These are phyloP conservation scores for Isotomurus palustris DNA, from an alignment of 2,888 invertebrate species.

Conservation along the genomic window DNA sequence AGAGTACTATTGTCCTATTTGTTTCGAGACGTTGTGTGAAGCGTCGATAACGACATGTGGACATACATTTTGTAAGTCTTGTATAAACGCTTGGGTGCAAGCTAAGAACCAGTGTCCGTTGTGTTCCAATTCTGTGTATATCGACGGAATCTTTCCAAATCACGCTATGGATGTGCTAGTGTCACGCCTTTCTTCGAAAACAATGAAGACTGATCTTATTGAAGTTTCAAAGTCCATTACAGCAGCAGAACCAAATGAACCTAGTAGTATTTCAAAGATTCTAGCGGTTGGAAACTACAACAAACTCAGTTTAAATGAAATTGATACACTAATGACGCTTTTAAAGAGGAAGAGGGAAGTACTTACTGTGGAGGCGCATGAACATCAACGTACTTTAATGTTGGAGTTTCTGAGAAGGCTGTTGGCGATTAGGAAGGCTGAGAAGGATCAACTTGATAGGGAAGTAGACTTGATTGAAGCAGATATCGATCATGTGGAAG, in stretches of 20 bases:
- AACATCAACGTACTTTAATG: constrained; percentile 73
- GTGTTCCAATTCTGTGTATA: constrained; percentile 65
- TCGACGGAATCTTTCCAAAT: constrained; percentile 77
- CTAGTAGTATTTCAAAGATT: constrained; percentile 44
- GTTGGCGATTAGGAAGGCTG: constrained; percentile 65
- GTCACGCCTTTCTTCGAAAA: constrained; percentile 57
- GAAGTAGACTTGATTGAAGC: constrained; percentile 71
- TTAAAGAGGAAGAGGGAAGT: constrained; percentile 72
- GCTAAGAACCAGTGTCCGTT: constrained; percentile 71
- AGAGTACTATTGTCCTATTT: constrained; percentile 66
- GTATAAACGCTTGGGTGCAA: constrained; percentile 67
- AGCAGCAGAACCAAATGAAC: constrained; percentile 50
- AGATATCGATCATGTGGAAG: constrained; percentile 57
- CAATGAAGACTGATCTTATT: constrained; percentile 30
- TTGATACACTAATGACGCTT: constrained; percentile 75
- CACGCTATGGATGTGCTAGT: constrained; percentile 77
- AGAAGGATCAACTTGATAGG: constrained; percentile 60
- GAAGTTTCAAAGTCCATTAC: constrained; percentile 49
- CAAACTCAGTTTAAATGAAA: constrained; percentile 69
- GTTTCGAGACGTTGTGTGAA: constrained; percentile 82
- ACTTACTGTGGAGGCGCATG: constrained; percentile 73
- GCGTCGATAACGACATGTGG: constrained; percentile 89
- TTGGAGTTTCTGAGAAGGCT: constrained; percentile 78
- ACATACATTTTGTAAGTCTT: constrained; percentile 83
- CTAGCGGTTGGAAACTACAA: constrained; percentile 55